Percentiles rank a stretch among this genome's conserved stretches.
These are phyloP conservation scores for Ammodytes marinus DNA, from an alignment of 2,113 vertebrate species.

Conservation along the genomic window DNA sequence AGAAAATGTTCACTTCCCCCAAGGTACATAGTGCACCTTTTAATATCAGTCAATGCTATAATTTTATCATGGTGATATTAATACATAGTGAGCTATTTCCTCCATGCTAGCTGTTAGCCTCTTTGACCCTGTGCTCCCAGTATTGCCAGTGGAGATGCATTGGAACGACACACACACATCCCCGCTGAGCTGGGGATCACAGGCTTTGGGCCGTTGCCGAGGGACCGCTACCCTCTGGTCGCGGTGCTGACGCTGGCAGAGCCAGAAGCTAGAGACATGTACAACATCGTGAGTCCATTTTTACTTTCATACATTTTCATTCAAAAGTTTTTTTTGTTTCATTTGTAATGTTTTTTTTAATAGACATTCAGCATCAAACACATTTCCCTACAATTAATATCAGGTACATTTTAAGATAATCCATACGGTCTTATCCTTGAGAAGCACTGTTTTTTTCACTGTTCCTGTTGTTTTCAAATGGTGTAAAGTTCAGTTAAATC, in stretches of 20 bases:
- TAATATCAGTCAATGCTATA: no score
- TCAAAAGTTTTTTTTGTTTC: not conserved
- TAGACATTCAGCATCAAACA: no score
- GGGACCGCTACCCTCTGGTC: slow-evolving; percentile 91
- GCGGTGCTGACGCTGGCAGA: slow-evolving; percentile 89
- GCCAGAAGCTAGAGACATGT: slow-evolving; percentile 84
- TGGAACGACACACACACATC: slow-evolving; percentile 86
- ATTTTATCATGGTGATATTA: not conserved
- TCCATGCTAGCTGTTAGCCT: slow-evolving; percentile 23
- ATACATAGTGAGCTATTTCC: not conserved
- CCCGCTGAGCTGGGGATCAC: slow-evolving; percentile 84
- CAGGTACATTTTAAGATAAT: no score
- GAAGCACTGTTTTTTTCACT: no score
- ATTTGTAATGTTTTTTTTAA: no score
- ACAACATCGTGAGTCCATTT: slow-evolving; percentile 91
- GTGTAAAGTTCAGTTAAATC: no score
- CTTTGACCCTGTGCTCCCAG: slow-evolving; percentile 86
- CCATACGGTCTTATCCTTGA: no score
- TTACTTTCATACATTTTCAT: not conserved
- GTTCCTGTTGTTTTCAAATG: no score
- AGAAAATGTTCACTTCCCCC: no score
- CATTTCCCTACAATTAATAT: no score
- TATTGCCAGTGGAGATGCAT: slow-evolving; percentile 83
- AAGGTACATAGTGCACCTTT: no score
- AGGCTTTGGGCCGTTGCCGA: slow-evolving; percentile 91